Evolutionary conservation across 2,113 vertebrate genomes (phyloP).

Genomic region (Thinocorus orbignyianus): DNA sequence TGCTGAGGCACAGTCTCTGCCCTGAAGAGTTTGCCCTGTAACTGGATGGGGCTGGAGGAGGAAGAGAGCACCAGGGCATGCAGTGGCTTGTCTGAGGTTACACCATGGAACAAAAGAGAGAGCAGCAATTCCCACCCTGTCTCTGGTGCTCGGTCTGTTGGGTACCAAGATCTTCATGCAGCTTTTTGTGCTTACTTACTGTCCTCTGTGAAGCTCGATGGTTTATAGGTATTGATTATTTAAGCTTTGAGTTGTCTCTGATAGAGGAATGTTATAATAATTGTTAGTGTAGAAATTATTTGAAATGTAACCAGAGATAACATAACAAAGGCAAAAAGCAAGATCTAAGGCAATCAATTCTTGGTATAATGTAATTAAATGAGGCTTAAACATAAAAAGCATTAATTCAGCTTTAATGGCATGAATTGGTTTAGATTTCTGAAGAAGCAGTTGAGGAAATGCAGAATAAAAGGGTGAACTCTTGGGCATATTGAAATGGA

Average conservation of each 20-base stretch:
- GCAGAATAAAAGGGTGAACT: neutral
- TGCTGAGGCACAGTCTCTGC: neutral
- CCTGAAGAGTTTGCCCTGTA: neutral
- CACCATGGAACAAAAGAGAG: neutral
- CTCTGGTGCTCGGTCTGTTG: neutral
- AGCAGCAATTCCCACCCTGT: neutral
- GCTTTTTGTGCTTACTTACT: neutral
- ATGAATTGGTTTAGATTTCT: neutral
- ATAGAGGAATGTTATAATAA: neutral
- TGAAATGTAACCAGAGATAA: neutral
- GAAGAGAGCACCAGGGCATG: neutral
- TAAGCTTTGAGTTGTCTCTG: neutral
- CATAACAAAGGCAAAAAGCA: neutral
- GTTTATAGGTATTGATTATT: slow-evolving; percentile 6
- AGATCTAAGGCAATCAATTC: neutral
- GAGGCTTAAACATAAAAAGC: neutral
- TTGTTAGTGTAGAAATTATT: neutral
- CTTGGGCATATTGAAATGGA: neutral
- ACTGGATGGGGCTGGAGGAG: neutral
- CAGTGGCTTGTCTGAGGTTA: neutral
- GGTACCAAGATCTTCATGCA: neutral
- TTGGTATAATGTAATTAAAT: neutral
- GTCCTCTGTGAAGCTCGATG: neutral
- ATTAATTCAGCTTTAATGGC: neutral
- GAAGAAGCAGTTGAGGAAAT: neutral